These are phyloP conservation scores for Sebastes wilsoni DNA, from an alignment of 2,797 vertebrate species.

Conservation along the genomic window DNA sequence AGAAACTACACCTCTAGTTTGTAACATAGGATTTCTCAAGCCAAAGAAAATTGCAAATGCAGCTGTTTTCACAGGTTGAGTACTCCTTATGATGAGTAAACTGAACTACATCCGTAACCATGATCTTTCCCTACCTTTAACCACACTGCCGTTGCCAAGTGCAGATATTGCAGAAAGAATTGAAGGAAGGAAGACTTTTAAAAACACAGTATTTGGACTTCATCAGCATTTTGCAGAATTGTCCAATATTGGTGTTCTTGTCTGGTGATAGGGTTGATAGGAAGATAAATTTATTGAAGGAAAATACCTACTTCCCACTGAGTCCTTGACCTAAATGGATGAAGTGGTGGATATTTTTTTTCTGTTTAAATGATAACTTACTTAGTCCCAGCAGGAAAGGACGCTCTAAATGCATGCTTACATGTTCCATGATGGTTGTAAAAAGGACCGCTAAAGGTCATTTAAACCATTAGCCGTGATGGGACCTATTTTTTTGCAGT, in stretches of 20 bases:
- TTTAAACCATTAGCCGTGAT: neutral
- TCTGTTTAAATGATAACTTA: neutral
- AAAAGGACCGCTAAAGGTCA: slow-evolving; percentile 23
- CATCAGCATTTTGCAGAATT: neutral
- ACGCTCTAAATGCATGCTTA: slow-evolving; percentile 13
- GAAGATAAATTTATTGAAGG: neutral
- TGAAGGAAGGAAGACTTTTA: neutral
- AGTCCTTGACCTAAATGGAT: neutral
- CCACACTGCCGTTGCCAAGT: neutral
- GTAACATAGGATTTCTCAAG: neutral
- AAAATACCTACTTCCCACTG: neutral
- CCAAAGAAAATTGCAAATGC: neutral
- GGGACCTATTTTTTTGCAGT: neutral
- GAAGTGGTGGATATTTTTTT: neutral
- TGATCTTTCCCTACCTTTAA: neutral
- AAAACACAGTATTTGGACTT: neutral
- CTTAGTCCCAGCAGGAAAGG: neutral
- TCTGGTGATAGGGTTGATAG: neutral
- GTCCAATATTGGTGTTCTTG: neutral
- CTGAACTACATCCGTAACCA: neutral
- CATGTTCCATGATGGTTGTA: neutral
- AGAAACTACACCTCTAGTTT: neutral
- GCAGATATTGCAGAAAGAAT: neutral
- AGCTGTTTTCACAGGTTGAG: neutral
- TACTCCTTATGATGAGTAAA: neutral